Evolutionary conservation across 2,888 invertebrate species (phyloP), one percentile per base, ranked within the genome.

Genomic region (Branchellion lobata): DNA sequence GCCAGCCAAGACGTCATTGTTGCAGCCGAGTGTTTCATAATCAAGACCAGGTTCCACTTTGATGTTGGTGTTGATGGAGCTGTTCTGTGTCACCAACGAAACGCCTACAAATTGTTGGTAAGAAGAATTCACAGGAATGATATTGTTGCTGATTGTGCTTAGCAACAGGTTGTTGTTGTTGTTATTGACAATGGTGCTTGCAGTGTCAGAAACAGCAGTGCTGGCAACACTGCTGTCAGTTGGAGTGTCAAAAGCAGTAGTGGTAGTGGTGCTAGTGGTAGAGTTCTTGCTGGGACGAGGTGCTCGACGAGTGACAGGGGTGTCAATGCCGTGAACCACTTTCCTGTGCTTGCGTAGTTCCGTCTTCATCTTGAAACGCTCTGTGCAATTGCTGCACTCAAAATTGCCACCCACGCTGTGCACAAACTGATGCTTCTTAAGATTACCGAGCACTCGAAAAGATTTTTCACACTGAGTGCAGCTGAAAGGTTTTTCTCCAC

Each of bases 401-500:
- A 57, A 18, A n/a, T 57, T 57, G 61, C 61, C 61, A 2, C 11
- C 27, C 21, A 29, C 53, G 29, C 53, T 40, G 47, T 80, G 80
- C 1, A 76, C 69, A 14, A 80, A 68, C n/a, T 75, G 61, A 36
- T 80, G 80, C 36, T 80, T 75, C 24, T 65, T 80, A 21, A 76
- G 71, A 11, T 75, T 76, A 24, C 68, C 80, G 21, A 69, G 77
- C n/a, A 75, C 68, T 29, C 80, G 61, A 53, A 80, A 80, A 18
- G 76, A 51, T 51, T 77, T 76, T 3, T 53, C 71, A 71, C 80
- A 80, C 31, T 51, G 53, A 5, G 65, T 36, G 71, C 79, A 81
- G 27, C 29, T 76, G 40, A 61, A 77, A 14, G 76, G 80, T 61
- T 81, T 79, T 24, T 82, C 81, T 14, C 81, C 81, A 27, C 80